Evolutionary conservation across 1,140 invertebrate genomes (phyloP), one percentile per base, ranked within the genome.

Genomic region (Formica selysi): DNA sequence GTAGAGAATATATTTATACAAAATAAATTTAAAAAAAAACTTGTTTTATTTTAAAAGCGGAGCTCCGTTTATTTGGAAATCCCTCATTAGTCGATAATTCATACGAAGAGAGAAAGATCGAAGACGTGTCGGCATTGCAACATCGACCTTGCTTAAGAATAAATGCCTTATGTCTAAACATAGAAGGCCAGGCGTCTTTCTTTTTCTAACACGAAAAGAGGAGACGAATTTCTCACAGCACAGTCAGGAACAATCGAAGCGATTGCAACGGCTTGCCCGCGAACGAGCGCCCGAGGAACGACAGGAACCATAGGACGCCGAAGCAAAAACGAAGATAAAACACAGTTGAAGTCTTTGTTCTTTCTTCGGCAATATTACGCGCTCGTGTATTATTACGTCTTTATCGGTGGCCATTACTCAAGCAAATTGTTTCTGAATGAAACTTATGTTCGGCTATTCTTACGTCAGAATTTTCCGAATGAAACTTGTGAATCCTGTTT

Each of bases 91-190:
- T 19, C 22, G 62, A 78, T 64, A 78, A 85, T 67, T 64, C 62
- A 36, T 51, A 29, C 57, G 48, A 41, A 3, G 10, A 19, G 44
- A 85, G 62, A 85, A 59, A 67, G 76, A 85, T 19, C 11, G 62
- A 74, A 85, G 76, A 19, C 76, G 19, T 76, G 19, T 2, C 36
- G 32, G 26, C 4, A 7, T 85, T 85, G 38, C 83, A 64, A 79
- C 61, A 85, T 68, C 83, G 83, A 85, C 74, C 76, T 85, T 85
- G 83, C 83, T 48, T 76, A 57, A 41, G 51, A 84, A 48, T 57
- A 36, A 67, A 62, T 48, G 26, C 44, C 36, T 78, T n/a, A 29
- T 16, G 36, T n/a, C 4, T 41, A 62, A 41, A 36, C 83, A 44
- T 62, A 22, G 62, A 85, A 85, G 83, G 83, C 48, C 76, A 22